Base-by-base conservation (phyloP, 2,888 invertebrate species). In the Yponomeuta cagnagella region DNA sequence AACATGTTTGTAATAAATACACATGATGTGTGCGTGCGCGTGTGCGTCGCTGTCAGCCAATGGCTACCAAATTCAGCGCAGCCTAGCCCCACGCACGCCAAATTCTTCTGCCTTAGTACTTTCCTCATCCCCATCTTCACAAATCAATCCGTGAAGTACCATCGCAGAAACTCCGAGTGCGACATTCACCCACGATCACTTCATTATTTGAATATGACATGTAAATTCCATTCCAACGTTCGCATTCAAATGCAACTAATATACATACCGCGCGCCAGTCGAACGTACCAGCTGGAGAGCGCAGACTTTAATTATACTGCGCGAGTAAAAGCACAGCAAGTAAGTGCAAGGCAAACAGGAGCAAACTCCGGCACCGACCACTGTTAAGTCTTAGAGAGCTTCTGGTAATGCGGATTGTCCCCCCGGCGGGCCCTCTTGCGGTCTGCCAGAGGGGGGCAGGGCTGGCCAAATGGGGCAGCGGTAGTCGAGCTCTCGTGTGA, bases 251-350 rank as follows among this genome's bases (percentile, higher is more conserved):
- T 58, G 52, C 52, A 58, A 58, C 52, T 58, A 58, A 58, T 58
- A 58, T 58, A 30, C 67, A 37, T 52, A 68, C 48, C 9, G 69
- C 63, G 10, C 63, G 33, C 37, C 31, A 63, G n/a, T 63, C 10
- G n/a, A 69, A 63, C 52, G 15, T 63, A 69, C 33, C 69, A 30
- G 63, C 43, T 43, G 67, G 12, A 43, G 37, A 87, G 89, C 89
- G 90, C 85, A 84, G 81, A 90, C 89, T 90, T 86, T 89, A 90
- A 90, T 90, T 88, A 87, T 81, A 86, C 88, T 88, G 89, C 89
- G 88, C 89, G 89, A 90, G 90, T 89, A 89, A 90, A 90, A 89
- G 89, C 90, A 80, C 77, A 78, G 66, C 43, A 69, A 84, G 83
- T 89, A 89, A 91, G 91, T 89, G 90, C 86, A 86, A 78, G 81